These are phyloP conservation scores for Diadegma fenestrale DNA, from an alignment of 2,888 invertebrate species.

Conservation along the genomic window DNA sequence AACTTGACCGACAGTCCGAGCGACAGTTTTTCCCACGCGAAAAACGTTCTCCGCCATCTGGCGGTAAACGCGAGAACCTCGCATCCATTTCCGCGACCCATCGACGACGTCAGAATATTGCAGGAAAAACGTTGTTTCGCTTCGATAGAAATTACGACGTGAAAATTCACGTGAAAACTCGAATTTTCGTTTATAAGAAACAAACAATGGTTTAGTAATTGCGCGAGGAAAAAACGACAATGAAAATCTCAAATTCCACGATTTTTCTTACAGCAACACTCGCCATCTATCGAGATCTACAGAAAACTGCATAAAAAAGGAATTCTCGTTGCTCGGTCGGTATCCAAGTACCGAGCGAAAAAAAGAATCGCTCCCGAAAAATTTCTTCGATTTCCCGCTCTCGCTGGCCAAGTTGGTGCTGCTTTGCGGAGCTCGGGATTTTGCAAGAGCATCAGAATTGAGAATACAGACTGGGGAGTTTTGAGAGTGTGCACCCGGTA, in stretches of 20 bases:
- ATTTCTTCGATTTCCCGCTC: background rate
- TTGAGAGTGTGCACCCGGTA: conserved; percentile 44
- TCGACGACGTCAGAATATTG: background rate
- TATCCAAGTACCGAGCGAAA: background rate
- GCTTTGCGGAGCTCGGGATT: conserved; percentile 10
- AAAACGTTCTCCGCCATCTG: background rate
- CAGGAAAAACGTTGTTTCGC: background rate
- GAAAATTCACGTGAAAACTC: background rate
- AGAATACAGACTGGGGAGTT: conserved; percentile 23
- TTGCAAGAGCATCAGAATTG: conserved; percentile 33
- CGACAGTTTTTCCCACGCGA: background rate
- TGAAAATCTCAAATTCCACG: background rate
- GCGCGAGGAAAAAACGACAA: background rate
- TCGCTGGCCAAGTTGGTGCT: background rate
- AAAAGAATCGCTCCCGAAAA: background rate
- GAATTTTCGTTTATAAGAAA: background rate
- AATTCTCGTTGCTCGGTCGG: conserved; percentile 21
- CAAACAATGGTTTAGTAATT: background rate
- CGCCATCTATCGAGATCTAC: conserved; percentile 11
- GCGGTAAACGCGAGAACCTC: background rate
- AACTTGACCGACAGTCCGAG: background rate
- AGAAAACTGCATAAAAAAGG: background rate
- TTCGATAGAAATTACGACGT: background rate
- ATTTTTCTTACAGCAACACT: background rate
- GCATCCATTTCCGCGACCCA: background rate